A percentile compares a stretch with the other conserved stretches of the same genome.
phyloP scores from a whole-genome alignment of 2,888 invertebrate species.

The Platycheirus albimanus region DNA sequence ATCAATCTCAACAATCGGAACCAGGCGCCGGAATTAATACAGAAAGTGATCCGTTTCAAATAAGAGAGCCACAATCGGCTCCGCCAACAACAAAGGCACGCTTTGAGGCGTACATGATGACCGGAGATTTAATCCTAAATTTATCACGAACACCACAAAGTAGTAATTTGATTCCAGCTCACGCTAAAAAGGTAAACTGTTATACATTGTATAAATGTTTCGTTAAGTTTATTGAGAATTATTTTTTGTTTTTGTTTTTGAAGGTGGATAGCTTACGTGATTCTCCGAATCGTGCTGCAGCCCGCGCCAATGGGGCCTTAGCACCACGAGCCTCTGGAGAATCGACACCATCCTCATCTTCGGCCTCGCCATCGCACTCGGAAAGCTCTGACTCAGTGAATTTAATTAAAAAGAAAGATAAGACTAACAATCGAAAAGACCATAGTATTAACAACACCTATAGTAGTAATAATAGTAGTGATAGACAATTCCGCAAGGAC shows the following conservation, averaged over 20 bases:
- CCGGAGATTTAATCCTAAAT: conserved; percentile 97
- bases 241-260: conserved; percentile 19
- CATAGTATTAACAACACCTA: conserved; percentile 81
- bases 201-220: not conserved
- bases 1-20: conserved; percentile 64
- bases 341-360: conserved; percentile 82
- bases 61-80: conserved; percentile 79
- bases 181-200: conserved; percentile 81
- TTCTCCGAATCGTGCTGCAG: conserved; percentile 79
- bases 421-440: conserved; percentile 74
- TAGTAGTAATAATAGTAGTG: conserved; percentile 77
- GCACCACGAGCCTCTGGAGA: conserved; percentile 83
- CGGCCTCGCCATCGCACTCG: conserved; percentile 81
- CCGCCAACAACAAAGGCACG: conserved; percentile 83
- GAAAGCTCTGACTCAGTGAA: conserved; percentile 80
- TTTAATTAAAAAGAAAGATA: conserved; percentile 77
- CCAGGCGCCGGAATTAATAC: conserved; percentile 64
- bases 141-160: conserved; percentile 91
- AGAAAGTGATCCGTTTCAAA: conserved; percentile 73
- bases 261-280: conserved; percentile 82
- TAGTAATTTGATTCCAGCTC: conserved; percentile 85
- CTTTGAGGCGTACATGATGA: conserved; percentile 98
- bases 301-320: conserved; percentile 81
- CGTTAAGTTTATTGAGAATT: not conserved
- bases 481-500: conserved; percentile 78